Evolutionary conservation across 2,113 vertebrate genomes (phyloP), one percentile per base, ranked within the genome.

Genomic region (Sarotherodon lohbergeri): DNA sequence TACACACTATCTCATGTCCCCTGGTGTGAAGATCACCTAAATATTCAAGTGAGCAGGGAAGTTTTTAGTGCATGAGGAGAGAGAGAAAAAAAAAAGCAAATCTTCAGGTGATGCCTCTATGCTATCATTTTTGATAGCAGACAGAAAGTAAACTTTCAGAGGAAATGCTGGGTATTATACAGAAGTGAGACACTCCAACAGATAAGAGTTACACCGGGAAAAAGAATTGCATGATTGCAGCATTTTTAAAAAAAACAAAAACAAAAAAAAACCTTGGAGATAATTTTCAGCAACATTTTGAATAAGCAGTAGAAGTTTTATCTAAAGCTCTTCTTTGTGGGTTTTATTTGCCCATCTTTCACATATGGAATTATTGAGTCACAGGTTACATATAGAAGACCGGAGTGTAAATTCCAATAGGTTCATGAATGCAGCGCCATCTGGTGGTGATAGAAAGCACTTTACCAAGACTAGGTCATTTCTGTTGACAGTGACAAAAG

Each of bases 401-500:
- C 19, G 12, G 3, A 9, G 8, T 16, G 5, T 46, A 4, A 24
- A 12, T 73, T 16, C 1, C 4, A 39, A 10, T 36, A n/a, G 39
- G 29, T 32, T 14, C 19, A 16, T 14, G 12, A 10, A 10, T 80
- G 11, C 61, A 14, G 16, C 39, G 50, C 88, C 92, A 90, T 27
- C 93, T 91, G 13, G 78, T 54, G 85, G 87, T 81, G 7, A 86
- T 12, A 54, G 9, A 6, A 11, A 46, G 14, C 27, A 81, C 12
- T 57, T 78, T 19, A 55, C 9, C 14, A 56, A 41, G 3, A 80
- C 12, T 27, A 27, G 22, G 41, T 17, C 4, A 7, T 48, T 76
- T 48, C 24, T 11, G 17, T 19, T 11, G 16, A 50, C 4, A 13
- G 16, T 5, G 14, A 78, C 27, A 29, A 29, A 32, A 10, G 24